Conservation (phyloP, 30 jellyfish, hydroid and myxozoan species). For the Aurelia coerulea region DNA sequence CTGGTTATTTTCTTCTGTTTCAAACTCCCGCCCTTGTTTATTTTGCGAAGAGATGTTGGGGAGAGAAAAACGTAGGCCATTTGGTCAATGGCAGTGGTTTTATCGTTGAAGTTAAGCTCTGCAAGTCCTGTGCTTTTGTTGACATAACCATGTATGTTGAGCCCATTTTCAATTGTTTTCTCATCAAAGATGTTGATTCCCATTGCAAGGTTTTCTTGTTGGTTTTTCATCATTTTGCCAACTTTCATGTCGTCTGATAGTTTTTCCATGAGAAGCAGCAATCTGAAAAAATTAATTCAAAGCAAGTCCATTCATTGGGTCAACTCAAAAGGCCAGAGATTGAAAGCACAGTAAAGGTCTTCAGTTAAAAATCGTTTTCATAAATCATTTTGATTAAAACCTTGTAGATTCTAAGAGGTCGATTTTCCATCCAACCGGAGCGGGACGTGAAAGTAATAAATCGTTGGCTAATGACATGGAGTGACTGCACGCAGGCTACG, state of each 20-base stretch:
- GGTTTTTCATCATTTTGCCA: slow-evolving; percentile 2
- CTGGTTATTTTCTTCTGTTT: slow-evolving; percentile 36
- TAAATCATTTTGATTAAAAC: no score
- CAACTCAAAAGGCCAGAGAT: no score
- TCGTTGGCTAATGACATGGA: no score
- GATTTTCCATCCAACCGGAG: no score
- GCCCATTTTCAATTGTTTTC: background rate
- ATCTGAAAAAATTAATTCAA: background rate
- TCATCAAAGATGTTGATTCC: slow-evolving; percentile 12
- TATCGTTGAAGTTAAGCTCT: slow-evolving; percentile 9
- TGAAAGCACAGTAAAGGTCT: no score
- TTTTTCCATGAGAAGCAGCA: slow-evolving; percentile 30
- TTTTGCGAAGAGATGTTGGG: slow-evolving; percentile 38
- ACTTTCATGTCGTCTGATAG: slow-evolving; percentile 34
- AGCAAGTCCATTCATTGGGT: no score
- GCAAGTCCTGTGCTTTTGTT: slow-evolving; percentile 26
- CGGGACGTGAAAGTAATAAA: no score
- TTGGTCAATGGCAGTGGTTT: no score
- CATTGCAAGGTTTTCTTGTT: slow-evolving; percentile 43
- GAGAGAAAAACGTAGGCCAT: slow-evolving; percentile 31
- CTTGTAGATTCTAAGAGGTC: no score
- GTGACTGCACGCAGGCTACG: no score
- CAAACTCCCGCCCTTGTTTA: slow-evolving; percentile 10
- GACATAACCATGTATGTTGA: slow-evolving; percentile 5
- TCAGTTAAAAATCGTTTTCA: no score